A percentile compares a stretch with the other conserved stretches of the same genome.
Evolutionary conservation across 2,888 invertebrate genomes (phyloP).

Genomic region (Heliconius hortense): DNA sequence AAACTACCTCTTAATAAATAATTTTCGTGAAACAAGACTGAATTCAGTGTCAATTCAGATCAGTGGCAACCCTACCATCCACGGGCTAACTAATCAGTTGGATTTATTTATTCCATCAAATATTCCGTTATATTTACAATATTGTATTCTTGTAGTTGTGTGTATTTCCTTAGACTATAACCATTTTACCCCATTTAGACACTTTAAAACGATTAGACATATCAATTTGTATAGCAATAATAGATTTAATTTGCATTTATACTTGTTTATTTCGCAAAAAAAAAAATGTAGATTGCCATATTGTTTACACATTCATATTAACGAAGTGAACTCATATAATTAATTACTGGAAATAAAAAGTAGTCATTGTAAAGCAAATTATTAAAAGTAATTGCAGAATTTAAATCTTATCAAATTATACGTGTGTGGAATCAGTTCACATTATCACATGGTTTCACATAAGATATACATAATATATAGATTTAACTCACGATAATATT

Average conservation of each 20-base stretch:
- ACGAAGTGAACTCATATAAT: constrained; percentile 10
- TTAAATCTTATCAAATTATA: constrained; percentile 15
- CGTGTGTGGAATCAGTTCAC: constrained; percentile 9
- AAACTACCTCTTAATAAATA: constrained; percentile 67
- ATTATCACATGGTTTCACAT: constrained; percentile 13
- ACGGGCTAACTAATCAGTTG: constrained; percentile 21
- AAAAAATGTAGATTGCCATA: constrained; percentile 3
- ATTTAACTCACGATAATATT: constrained; percentile 26
- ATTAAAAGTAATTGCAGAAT: not conserved
- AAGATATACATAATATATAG: constrained; percentile 23
- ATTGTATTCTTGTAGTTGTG: constrained; percentile 21
- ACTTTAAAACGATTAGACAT: constrained; percentile 41
- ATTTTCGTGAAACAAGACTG: constrained; percentile 76
- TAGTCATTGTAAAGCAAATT: constrained; percentile 5
- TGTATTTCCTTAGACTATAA: constrained; percentile 20
- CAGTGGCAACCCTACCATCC: constrained; percentile 47
- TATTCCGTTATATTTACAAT: constrained; percentile 14
- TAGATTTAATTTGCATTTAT: constrained; percentile 1
- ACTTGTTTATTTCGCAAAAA: constrained; percentile 6
- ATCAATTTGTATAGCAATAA: constrained; percentile 39
- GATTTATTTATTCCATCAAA: constrained; percentile 17
- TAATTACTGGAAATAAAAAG: constrained; percentile 7
- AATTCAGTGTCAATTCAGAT: constrained; percentile 81
- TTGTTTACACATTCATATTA: constrained; percentile 11
- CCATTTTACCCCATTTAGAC: constrained; percentile 20